Percentiles rank a stretch among this genome's conserved stretches.
Conservation (phyloP, 2,797 vertebrate genomes). For the Sus cebifrons region DNA sequence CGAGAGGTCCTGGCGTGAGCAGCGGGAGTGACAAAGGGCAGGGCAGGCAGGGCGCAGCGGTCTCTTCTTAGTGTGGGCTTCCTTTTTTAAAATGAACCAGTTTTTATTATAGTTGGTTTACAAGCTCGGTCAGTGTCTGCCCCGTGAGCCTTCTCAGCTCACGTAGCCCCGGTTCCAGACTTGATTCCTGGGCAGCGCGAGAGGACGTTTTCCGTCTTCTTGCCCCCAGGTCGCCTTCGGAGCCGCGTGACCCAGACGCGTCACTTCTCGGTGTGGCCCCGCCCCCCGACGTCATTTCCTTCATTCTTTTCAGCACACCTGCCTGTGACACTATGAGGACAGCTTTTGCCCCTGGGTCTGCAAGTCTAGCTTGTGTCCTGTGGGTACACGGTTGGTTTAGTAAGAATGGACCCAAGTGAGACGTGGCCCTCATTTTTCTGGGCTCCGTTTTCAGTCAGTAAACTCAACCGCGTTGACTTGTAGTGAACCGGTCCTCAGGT, state of each 20-base stretch:
- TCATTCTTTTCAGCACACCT: constrained; percentile 20
- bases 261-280: neutral
- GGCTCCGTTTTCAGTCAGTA: constrained; percentile 20
- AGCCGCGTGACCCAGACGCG: neutral
- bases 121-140: too few relatives aligned
- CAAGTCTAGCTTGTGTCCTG: neutral
- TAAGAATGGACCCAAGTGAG: neutral
- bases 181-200: neutral
- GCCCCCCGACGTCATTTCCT: constrained; percentile 21
- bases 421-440: constrained; percentile 11
- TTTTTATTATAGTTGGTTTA: too few relatives aligned
- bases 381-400: neutral
- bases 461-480: neutral
- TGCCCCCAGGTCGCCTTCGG: constrained; percentile 21
- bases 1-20: constrained; percentile 19
- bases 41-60: constrained; percentile 24
- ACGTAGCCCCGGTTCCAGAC: neutral
- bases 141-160: neutral
- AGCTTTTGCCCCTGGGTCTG: neutral
- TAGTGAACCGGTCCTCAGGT: neutral
- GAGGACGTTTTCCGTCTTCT: neutral
- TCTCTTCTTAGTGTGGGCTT: constrained; percentile 18
- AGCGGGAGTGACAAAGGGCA: neutral
- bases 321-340: constrained; percentile 51
- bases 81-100: neutral